These are phyloP conservation scores for Drosophila mayaguana DNA, from an alignment of 2,888 invertebrate species.

Conservation along the genomic window DNA sequence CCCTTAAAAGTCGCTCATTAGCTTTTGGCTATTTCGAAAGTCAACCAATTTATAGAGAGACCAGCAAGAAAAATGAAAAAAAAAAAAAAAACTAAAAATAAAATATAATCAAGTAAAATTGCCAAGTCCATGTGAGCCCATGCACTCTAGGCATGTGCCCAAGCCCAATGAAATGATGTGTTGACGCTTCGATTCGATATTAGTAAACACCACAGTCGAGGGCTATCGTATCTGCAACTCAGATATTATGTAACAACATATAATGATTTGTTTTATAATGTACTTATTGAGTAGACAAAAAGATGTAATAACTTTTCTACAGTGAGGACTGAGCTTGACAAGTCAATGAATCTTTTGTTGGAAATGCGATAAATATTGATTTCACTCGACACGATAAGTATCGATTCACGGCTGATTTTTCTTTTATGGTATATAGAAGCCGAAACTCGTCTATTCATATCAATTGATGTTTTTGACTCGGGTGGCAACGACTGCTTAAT, in stretches of 20 bases:
- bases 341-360: not conserved
- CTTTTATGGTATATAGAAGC: no score
- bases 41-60: slow-evolving; percentile 54
- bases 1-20: slow-evolving; percentile 75
- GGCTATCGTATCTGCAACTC: slow-evolving; percentile 16
- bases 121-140: slow-evolving; percentile 44
- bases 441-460: not conserved
- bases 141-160: slow-evolving; percentile 25
- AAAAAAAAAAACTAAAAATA: not conserved
- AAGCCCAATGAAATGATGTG: slow-evolving; percentile 19
- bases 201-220: not conserved
- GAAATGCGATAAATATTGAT: slow-evolving; percentile 4
- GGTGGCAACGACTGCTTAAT: not conserved
- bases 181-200: slow-evolving; percentile 42
- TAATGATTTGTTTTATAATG: not conserved
- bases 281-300: not conserved
- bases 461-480: not conserved
- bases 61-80: slow-evolving; percentile 12
- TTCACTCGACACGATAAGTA: not conserved
- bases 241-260: slow-evolving; percentile 44
- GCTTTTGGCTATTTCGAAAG: slow-evolving; percentile 67
- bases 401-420: not conserved
- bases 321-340: not conserved
- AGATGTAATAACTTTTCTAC: not conserved
- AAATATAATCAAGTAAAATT: not conserved